phyloP scores from a whole-genome alignment of 2,888 invertebrate genomes.

The Parapristionchus giblindavisi region DNA sequence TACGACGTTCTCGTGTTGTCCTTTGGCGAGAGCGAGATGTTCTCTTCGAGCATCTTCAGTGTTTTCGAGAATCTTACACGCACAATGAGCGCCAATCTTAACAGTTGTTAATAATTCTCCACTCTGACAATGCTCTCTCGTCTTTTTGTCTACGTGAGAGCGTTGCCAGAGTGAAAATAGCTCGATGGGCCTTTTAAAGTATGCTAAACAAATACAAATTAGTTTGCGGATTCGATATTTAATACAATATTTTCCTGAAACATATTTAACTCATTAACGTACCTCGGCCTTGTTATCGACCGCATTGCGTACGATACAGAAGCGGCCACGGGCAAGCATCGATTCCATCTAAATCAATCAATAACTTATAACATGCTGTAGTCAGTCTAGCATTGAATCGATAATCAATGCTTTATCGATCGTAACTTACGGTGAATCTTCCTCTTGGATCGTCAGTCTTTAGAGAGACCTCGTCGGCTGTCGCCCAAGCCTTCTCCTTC shows the following conservation, averaged over 20 bases:
- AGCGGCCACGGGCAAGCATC: conserved; percentile 81
- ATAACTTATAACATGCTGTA: no score
- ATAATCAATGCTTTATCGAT: conserved; percentile 46
- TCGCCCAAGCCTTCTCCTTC: conserved; percentile 41
- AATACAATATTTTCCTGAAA: background rate
- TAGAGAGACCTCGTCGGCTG: conserved; percentile 31
- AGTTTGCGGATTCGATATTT: background rate
- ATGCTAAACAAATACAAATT: background rate
- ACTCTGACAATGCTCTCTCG: no score
- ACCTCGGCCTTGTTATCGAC: conserved; percentile 77
- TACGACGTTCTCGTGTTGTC: conserved; percentile 85
- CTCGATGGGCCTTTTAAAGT: background rate
- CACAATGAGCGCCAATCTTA: conserved; percentile 34
- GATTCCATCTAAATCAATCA: conserved; percentile 29
- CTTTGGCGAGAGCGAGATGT: conserved; percentile 16
- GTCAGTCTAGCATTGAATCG: conserved; percentile 72
- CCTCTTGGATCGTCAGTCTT: conserved; percentile 46
- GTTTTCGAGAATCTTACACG: conserved; percentile 26
- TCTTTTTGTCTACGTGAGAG: no score
- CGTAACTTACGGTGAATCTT: conserved; percentile 51
- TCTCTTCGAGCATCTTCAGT: conserved; percentile 35
- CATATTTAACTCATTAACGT: background rate
- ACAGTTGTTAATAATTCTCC: no score
- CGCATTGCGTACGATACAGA: conserved; percentile 83
- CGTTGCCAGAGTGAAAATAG: no score